Evolutionary conservation across 2,888 invertebrate genomes (phyloP), one percentile per base, ranked within the genome.

Genomic region (Eudasyphora cyanicolor): DNA sequence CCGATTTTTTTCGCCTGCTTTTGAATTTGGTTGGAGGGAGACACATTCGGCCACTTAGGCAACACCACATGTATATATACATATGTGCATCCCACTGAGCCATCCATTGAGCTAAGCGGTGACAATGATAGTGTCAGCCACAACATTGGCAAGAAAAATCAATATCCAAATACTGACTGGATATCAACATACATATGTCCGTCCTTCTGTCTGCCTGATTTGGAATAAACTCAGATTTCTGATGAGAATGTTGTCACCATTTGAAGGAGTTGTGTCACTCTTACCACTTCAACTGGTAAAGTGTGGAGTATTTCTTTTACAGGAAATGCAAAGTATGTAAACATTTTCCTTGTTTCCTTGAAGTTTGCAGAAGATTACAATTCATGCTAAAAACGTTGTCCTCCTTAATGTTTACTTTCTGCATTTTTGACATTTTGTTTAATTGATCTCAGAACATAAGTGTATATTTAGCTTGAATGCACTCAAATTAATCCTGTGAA

Each of bases 221-320:
- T n/a, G n/a, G n/a, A n/a, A n/a, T 7, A 0, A 67, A 42, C 38
- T 64, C n/a, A n/a, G n/a, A n/a, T n/a, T n/a, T n/a, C 21, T 38
- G 38, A 69, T 38, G 49, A 29, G 24, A 45, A 67, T 67, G 42
- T 67, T 29, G 51, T 19, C 51, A 51, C 21, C 45, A 45, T 21
- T 14, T 49, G 49, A 69, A 69, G 49, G 49, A 49, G 69, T 69
- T 69, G 45, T 69, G 69, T 69, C 49, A 69, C 45, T 17, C 27
- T 29, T 27, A 27, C 27, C 8, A 2, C 10, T 6, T 21, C 38
- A 19, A 42, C 0, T 19, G 21, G 3, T 35, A 35, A 35, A 17
- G 42, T 35, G 27, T 49, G 45, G 49, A 69, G 29, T 29, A 67
- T 49, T n/a, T 49, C 1, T 54, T 1, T 6, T 57, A 14, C 57